A percentile compares a stretch with the other conserved stretches of the same genome.
phyloP scores from a whole-genome alignment of 2,113 vertebrate species.

The Galemys pyrenaicus region DNA sequence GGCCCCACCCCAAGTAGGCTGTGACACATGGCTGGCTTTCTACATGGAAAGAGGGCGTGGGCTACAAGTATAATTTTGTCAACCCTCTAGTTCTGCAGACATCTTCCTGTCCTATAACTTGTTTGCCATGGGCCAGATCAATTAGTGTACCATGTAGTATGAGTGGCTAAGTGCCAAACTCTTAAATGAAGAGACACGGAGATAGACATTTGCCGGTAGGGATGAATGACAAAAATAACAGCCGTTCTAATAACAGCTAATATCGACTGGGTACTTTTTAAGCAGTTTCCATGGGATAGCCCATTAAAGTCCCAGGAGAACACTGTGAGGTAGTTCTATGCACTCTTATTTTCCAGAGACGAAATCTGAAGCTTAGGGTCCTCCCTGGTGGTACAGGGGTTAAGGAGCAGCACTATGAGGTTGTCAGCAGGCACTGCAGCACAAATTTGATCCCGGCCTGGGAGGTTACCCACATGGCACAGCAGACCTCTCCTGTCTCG shows the following conservation, averaged over 20 bases:
- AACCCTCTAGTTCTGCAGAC: not conserved
- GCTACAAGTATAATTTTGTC: not conserved
- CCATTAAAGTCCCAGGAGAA: not conserved
- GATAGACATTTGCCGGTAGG: not conserved
- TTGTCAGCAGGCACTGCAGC: too few species aligned
- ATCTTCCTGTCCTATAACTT: not conserved
- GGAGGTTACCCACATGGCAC: too few species aligned
- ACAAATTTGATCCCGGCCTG: too few species aligned
- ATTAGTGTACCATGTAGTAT: not conserved
- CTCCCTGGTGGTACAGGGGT: too few species aligned
- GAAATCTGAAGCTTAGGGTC: too few species aligned
- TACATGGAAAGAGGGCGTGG: not conserved
- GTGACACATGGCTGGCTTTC: not conserved
- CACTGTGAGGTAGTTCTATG: not conserved
- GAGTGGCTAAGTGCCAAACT: not conserved
- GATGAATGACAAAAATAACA: not conserved
- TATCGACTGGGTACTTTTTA: not conserved
- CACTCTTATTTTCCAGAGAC: not conserved
- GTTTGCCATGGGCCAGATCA: not conserved
- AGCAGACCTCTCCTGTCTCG: too few species aligned
- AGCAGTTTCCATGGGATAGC: not conserved
- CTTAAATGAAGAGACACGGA: not conserved
- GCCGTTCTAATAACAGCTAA: not conserved
- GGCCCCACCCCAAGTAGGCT: too few species aligned
- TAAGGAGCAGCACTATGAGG: too few species aligned